These are phyloP conservation scores for Erithacus rubecula DNA, from an alignment of 2,797 vertebrate species.

Conservation along the genomic window DNA sequence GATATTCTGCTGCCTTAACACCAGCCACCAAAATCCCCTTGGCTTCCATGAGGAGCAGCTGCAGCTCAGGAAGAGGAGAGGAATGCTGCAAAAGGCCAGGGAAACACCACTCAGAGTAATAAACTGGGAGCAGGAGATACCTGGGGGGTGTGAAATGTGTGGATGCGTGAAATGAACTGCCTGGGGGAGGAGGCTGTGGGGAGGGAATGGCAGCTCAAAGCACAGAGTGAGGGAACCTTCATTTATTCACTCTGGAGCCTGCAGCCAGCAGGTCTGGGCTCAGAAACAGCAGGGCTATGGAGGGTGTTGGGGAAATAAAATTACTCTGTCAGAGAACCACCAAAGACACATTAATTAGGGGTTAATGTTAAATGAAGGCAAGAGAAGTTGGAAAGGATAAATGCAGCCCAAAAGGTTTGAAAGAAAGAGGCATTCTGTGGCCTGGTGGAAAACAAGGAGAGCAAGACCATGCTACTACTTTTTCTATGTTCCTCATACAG, in stretches of 20 bases:
- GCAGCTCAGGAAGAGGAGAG: neutral
- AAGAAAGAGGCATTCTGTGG: neutral
- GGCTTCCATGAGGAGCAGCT: neutral
- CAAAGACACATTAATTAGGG: neutral
- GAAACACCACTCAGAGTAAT: neutral
- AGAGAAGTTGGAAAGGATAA: neutral
- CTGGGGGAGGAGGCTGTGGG: neutral
- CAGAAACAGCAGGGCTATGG: neutral
- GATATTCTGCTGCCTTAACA: neutral
- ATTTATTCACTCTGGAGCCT: neutral
- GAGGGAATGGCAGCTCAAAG: neutral
- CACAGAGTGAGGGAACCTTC: neutral
- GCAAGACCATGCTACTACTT: neutral
- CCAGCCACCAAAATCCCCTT: neutral
- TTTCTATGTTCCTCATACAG: neutral
- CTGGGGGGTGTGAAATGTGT: no score
- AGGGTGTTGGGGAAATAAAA: neutral
- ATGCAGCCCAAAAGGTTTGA: neutral
- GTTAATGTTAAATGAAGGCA: neutral
- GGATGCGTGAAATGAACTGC: neutral
- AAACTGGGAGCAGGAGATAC: neutral
- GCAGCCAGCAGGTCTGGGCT: neutral
- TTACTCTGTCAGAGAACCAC: neutral
- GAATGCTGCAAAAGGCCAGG: neutral
- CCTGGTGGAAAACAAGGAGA: neutral